Percentiles rank a stretch among this genome's conserved stretches.
phyloP scores from a whole-genome alignment of 2,113 vertebrate species.

The Phaethon lepturus region DNA sequence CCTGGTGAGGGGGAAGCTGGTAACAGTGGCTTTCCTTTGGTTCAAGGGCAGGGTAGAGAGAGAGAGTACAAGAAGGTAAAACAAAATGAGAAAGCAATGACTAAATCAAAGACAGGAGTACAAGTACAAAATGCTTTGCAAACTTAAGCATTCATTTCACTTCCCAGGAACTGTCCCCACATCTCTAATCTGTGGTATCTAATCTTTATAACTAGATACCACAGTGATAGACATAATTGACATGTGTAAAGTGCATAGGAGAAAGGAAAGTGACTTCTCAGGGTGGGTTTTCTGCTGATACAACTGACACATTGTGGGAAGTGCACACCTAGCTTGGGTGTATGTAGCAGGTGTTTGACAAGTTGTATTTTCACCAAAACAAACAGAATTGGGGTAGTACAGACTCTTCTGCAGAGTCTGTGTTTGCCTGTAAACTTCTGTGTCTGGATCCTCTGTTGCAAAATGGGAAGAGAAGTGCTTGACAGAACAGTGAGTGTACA shows the following conservation, averaged over 20 bases:
- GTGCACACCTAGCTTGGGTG: fast-evolving
- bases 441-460: not conserved
- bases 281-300: not conserved
- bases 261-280: not conserved
- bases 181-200: constrained; percentile 21
- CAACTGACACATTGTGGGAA: not conserved
- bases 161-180: not conserved
- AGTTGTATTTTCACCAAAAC: not conserved
- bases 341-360: not conserved
- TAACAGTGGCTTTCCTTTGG: not conserved
- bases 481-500: not conserved
- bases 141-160: not conserved
- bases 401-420: not conserved
- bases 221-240: not conserved
- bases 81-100: not conserved
- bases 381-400: not conserved
- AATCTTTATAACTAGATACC: constrained; percentile 28
- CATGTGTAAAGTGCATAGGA: not conserved
- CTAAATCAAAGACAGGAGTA: not conserved
- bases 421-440: not conserved
- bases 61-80: not conserved
- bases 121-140: not conserved
- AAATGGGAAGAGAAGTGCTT: not conserved
- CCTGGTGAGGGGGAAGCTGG: not conserved
- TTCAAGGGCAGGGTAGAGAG: not conserved